Conservation (phyloP, 2,113 vertebrate genomes). For the Barnardius zonarius region DNA sequence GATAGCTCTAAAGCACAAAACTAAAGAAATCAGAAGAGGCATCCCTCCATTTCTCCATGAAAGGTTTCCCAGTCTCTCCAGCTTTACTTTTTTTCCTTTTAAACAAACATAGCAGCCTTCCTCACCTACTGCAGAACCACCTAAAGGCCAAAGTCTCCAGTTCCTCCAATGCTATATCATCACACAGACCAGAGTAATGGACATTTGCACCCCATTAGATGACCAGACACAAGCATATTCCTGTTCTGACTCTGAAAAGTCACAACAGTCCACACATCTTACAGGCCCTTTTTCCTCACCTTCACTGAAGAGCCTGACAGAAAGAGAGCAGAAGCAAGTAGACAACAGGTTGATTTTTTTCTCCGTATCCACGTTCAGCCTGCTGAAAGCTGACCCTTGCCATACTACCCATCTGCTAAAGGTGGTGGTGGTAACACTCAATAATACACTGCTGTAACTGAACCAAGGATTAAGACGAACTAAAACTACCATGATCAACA, state of each 20-base stretch:
- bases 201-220: rapidly evolving
- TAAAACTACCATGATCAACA: background rate
- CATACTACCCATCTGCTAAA: background rate
- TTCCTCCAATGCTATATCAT: background rate
- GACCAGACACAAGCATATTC: background rate
- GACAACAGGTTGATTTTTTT: background rate
- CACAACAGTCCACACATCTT: background rate
- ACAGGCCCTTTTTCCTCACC: background rate
- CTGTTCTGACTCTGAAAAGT: background rate
- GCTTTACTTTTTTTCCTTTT: background rate
- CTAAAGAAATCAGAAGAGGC: background rate
- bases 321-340: background rate
- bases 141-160: background rate
- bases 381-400: background rate
- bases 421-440: background rate
- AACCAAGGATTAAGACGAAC: background rate
- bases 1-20: background rate
- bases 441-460: background rate
- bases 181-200: background rate
- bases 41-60: background rate
- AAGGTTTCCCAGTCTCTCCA: background rate
- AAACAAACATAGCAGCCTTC: background rate
- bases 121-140: background rate
- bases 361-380: background rate
- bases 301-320: background rate